These are phyloP conservation scores for Arenicola marina DNA, from an alignment of 2,888 invertebrate genomes.

Conservation along the genomic window DNA sequence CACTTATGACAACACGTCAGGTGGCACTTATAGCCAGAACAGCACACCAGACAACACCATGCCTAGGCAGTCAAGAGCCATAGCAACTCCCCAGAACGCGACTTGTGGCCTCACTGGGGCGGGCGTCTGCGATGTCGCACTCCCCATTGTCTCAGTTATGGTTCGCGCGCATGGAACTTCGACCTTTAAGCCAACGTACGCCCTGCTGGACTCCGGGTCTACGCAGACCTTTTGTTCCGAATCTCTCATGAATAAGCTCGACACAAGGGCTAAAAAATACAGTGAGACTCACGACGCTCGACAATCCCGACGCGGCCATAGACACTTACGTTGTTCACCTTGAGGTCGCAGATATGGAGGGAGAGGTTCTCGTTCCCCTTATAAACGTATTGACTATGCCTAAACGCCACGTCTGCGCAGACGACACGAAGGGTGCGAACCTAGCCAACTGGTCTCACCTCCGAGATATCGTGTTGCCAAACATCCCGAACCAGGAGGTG, in stretches of 20 bases:
- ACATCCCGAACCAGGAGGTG: slow-evolving; percentile 7
- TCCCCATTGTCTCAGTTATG: too few species aligned
- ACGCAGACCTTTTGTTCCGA: not conserved
- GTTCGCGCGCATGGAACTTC: not conserved
- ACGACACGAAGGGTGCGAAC: too few species aligned
- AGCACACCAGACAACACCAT: not conserved
- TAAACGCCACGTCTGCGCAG: too few species aligned
- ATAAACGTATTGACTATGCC: too few species aligned
- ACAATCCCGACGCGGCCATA: too few species aligned
- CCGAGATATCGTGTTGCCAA: slow-evolving; percentile 3
- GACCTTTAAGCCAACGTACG: not conserved
- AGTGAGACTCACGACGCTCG: not conserved
- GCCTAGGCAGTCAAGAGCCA: not conserved
- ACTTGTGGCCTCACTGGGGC: too few species aligned
- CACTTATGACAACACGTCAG: not conserved
- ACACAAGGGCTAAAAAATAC: not conserved
- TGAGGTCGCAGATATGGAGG: too few species aligned
- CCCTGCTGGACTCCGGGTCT: not conserved
- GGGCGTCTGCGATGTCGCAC: too few species aligned
- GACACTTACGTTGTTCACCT: too few species aligned
- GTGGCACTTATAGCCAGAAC: not conserved
- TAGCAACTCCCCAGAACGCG: not conserved
- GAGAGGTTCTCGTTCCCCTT: too few species aligned
- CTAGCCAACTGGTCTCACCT: slow-evolving; percentile 14
- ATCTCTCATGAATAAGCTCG: not conserved